phyloP scores from a whole-genome alignment of 2,113 vertebrate genomes.

The Tauraco erythrolophus region DNA sequence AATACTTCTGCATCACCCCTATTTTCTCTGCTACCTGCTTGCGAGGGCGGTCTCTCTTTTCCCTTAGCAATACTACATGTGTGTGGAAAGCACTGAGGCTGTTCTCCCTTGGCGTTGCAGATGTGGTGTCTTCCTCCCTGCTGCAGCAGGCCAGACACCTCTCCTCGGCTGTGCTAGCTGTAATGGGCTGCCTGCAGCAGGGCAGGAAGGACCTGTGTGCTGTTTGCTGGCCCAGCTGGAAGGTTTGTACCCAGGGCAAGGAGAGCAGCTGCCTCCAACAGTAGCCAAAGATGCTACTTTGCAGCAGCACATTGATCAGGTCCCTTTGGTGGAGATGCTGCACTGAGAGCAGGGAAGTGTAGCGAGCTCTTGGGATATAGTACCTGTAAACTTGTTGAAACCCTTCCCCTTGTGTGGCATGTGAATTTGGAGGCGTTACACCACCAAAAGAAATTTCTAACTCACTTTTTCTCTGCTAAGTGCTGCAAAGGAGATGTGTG shows the following conservation, averaged over 20 bases:
- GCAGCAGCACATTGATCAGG: neutral
- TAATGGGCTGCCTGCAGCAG: neutral
- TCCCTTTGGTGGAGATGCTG: neutral
- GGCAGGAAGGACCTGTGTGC: neutral
- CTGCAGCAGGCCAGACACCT: neutral
- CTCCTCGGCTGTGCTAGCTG: neutral
- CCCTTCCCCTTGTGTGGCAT: neutral
- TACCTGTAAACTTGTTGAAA: neutral
- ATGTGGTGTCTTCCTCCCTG: fast-evolving
- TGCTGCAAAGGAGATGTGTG: neutral
- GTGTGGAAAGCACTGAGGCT: neutral
- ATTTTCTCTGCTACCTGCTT: neutral
- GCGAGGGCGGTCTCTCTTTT: neutral
- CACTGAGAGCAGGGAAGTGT: neutral
- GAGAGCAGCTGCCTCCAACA: neutral
- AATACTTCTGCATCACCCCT: neutral
- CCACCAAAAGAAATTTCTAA: neutral
- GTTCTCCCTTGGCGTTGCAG: neutral
- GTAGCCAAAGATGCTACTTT: neutral
- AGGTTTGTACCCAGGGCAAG: neutral
- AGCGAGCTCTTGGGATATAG: neutral
- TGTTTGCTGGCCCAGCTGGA: neutral
- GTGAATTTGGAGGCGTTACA: neutral
- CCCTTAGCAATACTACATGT: fast-evolving
- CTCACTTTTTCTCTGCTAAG: neutral